These are phyloP conservation scores for Agapornis canus DNA, from an alignment of 2,797 vertebrate species.

Conservation along the genomic window DNA sequence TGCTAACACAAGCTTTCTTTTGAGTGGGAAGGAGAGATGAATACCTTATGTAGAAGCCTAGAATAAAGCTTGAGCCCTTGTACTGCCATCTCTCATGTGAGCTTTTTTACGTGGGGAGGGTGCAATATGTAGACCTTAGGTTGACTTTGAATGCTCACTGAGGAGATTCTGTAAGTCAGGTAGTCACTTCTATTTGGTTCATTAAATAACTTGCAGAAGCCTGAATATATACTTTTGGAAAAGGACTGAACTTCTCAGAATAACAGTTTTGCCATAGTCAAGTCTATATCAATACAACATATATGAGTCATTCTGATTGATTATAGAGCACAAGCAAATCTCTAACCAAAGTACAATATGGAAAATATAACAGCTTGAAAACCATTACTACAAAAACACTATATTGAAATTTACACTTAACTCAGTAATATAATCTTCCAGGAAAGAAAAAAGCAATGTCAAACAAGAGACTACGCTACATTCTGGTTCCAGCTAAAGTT, in stretches of 20 bases:
- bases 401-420: neutral
- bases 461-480: neutral
- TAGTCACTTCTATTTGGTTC: neutral
- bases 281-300: neutral
- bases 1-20: neutral
- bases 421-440: neutral
- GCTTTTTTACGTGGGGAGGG: rapidly evolving
- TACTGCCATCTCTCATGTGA: neutral
- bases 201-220: neutral
- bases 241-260: neutral
- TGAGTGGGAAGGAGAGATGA: neutral
- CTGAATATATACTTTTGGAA: neutral
- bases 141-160: neutral
- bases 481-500: neutral
- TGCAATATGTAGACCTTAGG: neutral
- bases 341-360: neutral
- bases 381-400: neutral
- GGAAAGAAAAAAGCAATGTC: neutral
- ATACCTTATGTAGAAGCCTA: neutral
- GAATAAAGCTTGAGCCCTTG: neutral
- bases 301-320: neutral
- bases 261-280: neutral
- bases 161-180: neutral
- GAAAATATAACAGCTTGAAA: neutral
- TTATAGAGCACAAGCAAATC: neutral